Evolutionary conservation across 2,797 vertebrate genomes (phyloP).

Genomic region (Diceros bicornis): DNA sequence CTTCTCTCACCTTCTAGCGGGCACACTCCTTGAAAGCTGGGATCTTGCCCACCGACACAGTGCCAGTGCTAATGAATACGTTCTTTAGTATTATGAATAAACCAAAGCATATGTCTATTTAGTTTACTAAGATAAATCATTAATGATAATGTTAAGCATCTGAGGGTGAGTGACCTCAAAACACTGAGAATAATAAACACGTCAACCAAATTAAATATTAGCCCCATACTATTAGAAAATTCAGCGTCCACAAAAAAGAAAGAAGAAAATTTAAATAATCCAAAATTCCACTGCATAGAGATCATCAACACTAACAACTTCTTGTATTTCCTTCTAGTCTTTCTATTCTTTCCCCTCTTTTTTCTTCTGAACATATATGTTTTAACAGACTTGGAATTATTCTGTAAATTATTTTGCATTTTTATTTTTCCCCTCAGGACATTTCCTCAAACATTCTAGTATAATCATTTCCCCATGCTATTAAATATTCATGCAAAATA

Average conservation of each 20-base stretch:
- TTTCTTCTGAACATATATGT: slow-evolving; percentile 22
- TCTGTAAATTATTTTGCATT: slow-evolving; percentile 59
- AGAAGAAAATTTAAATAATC: neutral
- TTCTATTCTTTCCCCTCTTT: neutral
- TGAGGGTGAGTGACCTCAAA: neutral
- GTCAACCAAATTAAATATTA: neutral
- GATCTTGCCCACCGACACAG: neutral
- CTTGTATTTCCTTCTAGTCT: neutral
- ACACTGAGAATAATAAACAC: neutral
- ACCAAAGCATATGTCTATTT: neutral
- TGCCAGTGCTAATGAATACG: neutral
- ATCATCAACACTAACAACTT: neutral
- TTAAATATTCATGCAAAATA: slow-evolving; percentile 54
- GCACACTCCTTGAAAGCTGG: neutral
- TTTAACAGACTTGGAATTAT: neutral
- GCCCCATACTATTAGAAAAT: neutral
- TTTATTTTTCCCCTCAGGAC: slow-evolving; percentile 49
- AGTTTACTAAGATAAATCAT: neutral
- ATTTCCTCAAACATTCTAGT: neutral
- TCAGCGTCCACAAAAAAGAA: neutral
- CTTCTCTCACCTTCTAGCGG: neutral
- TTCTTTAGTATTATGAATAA: neutral
- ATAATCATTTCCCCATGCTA: slow-evolving; percentile 17
- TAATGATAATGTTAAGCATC: neutral
- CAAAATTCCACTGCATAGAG: neutral